Evolutionary conservation across 1,140 invertebrate genomes (phyloP), one percentile per base, ranked within the genome.

Genomic region (Caenorhabditis inopinata): DNA sequence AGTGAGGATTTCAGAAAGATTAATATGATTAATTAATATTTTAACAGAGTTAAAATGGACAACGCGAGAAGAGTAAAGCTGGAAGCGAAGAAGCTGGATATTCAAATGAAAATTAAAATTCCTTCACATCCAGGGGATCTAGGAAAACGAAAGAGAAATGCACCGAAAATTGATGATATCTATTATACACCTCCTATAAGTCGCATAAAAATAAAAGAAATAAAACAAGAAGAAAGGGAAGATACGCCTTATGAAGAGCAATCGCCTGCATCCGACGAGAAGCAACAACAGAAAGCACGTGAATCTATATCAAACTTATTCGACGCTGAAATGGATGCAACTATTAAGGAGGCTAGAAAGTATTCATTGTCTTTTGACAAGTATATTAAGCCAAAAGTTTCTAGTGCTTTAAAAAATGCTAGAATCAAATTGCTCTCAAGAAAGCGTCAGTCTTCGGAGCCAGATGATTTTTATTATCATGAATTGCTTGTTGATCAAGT

Each of bases 291-390:
- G n/a, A 68, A 42, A 11, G 58, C 58, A 3, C 11, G 58, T 21
- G 32, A 42, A 23, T 68, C 58, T 0, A 68, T 68, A 29, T 68
- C 58, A 1, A n/a, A 68, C 38, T 11, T 68, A 11, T 38, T 68
- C 32, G 58, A 68, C 38, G 58, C 58, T 68, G 58, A 68, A 68
- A 68, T 68, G 58, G 58, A 68, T 38, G 58, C 58, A 2, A 18
- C 58, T 11, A 68, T 68, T 6, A 68, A 68, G 38, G 58, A 68
- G 9, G 58, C 58, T 6, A 68, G 38, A 18, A 68, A 38, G 1
- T 68, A 42, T 27, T 38, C 58, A 9, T 29, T 68, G 14, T 16
- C 25, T 18, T 68, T 68, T n/a, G 58, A 68, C 23, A 6, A 38
- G n/a, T 68, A 68, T 21, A 68, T 68, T 1, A 38, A 21, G 27